Conservation (phyloP, 92 coral and sea anemone species). For the Phenganax marumi region DNA sequence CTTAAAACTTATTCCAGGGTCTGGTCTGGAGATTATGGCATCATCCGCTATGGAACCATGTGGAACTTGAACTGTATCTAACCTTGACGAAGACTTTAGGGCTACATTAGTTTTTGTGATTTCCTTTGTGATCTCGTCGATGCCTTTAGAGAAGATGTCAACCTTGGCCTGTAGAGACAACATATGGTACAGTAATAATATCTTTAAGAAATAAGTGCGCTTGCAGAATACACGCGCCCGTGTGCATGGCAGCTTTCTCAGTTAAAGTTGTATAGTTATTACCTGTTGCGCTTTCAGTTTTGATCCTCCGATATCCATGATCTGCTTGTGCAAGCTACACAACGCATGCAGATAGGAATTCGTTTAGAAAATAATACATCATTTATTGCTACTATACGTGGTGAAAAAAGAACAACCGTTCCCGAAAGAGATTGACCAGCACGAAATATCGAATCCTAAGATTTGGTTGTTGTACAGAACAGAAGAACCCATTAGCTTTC, state of each 20-base stretch:
- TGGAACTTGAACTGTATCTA: neutral
- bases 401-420: neutral
- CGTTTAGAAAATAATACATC: neutral
- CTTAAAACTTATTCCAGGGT: too few species aligned
- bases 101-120: slow-evolving; percentile 93
- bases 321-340: slow-evolving; percentile 85
- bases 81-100: slow-evolving; percentile 92
- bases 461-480: neutral
- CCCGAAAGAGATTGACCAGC: neutral
- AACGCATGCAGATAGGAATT: neutral
- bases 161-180: slow-evolving; percentile 53
- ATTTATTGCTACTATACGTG: neutral
- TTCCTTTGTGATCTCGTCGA: slow-evolving; percentile 83
- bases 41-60: too few species aligned
- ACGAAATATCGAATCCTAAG: neutral
- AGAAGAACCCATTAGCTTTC: too few species aligned
- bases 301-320: slow-evolving; percentile 97
- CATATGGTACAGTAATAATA: neutral
- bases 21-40: too few species aligned
- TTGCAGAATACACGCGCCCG: neutral
- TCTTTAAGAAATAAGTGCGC: too few species aligned
- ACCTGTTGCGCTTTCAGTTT: slow-evolving; percentile 95
- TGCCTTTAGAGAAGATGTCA: slow-evolving; percentile 77
- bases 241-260: too few species aligned
- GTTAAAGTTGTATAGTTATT: neutral